phyloP scores from a whole-genome alignment of 2,888 invertebrate species.

The Bellardia pandia region DNA sequence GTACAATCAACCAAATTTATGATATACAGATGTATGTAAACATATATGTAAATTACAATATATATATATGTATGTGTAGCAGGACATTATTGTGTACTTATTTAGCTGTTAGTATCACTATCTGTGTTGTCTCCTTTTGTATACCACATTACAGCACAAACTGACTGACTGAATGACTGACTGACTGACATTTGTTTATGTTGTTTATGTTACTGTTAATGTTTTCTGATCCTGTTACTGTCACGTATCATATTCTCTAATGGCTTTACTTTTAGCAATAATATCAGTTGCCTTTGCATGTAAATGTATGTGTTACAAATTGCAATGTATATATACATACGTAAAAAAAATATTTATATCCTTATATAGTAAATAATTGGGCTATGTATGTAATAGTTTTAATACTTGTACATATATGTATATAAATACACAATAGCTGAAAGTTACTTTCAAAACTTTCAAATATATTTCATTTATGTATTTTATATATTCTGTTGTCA shows the following conservation, averaged over 20 bases:
- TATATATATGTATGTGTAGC: not conserved
- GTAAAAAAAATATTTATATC: not conserved
- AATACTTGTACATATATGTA: too few species aligned
- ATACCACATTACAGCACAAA: not conserved
- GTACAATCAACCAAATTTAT: not conserved
- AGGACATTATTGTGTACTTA: not conserved
- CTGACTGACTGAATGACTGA: conserved; percentile 9
- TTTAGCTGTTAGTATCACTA: conserved; percentile 19
- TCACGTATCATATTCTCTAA: conserved; percentile 60
- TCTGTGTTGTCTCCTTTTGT: not conserved
- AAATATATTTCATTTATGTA: not conserved
- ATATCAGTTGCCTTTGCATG: not conserved
- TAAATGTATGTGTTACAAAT: not conserved
- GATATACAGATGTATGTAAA: not conserved
- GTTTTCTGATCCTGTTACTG: conserved; percentile 47
- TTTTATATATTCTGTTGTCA: too few species aligned
- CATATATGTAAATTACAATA: not conserved
- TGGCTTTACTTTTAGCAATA: conserved; percentile 45
- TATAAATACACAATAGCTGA: not conserved
- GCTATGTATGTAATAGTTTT: not conserved
- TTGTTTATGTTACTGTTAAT: conserved; percentile 42
- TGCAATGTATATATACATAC: not conserved
- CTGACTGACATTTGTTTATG: conserved; percentile 19
- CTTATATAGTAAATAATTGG: not conserved
- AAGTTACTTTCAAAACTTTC: not conserved